Evolutionary conservation across 2,113 vertebrate genomes (phyloP).

Genomic region (Lota lota): DNA sequence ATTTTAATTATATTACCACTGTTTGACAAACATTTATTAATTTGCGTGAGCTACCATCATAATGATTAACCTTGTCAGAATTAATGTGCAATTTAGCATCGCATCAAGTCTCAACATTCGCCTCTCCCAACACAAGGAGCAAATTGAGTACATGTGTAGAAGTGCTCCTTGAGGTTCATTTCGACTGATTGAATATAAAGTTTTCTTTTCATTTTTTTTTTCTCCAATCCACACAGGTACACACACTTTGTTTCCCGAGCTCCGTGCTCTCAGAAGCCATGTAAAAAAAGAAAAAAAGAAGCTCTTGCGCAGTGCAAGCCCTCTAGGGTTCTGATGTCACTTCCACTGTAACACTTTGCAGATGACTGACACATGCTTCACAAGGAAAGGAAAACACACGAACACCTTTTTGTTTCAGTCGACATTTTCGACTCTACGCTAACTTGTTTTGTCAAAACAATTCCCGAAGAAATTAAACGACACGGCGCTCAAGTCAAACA

Average conservation of each 20-base stretch:
- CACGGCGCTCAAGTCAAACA: conserved; percentile 67
- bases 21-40: no score
- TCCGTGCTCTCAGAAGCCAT: conserved; percentile 72
- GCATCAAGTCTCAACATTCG: conserved; percentile 50
- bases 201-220: conserved; percentile 5
- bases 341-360: conserved; percentile 74
- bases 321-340: conserved; percentile 80
- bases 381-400: conserved; percentile 55
- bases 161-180: conserved; percentile 69
- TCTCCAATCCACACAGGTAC: conserved; percentile 61
- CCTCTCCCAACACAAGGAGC: conserved; percentile 46
- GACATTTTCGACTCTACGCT: conserved; percentile 71
- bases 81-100: conserved; percentile 61
- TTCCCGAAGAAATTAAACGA: conserved; percentile 77
- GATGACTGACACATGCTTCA: conserved; percentile 76
- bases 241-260: conserved; percentile 64
- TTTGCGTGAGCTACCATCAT: not conserved
- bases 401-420: conserved; percentile 64
- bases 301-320: conserved; percentile 74
- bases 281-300: conserved; percentile 64
- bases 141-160: conserved; percentile 56
- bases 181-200: conserved; percentile 65
- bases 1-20: no score
- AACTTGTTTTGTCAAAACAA: conserved; percentile 83
- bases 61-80: conserved; percentile 53